These are phyloP conservation scores for Zaprionus obscuricornis DNA, from an alignment of 2,888 invertebrate genomes.

Conservation along the genomic window DNA sequence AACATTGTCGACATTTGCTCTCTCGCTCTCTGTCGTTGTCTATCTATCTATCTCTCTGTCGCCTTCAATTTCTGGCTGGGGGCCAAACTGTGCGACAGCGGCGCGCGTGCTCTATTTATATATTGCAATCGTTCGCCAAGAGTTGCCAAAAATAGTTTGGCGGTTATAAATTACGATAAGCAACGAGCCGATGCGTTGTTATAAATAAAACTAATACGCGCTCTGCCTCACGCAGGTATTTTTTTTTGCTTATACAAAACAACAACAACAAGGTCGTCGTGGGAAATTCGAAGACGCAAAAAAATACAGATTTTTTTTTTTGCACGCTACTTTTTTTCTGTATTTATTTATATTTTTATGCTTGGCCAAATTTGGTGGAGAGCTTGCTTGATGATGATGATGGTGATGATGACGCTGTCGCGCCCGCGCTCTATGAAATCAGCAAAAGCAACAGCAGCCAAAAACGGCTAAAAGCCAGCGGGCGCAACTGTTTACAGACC, in stretches of 20 bases:
- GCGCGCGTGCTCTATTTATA: slow-evolving; percentile 81
- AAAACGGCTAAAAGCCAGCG: slow-evolving; percentile 48
- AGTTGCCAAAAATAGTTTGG: slow-evolving; percentile 73
- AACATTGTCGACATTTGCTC: slow-evolving; percentile 39
- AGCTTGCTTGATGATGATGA: slow-evolving; percentile 1
- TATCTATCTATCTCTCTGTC: slow-evolving; percentile 18
- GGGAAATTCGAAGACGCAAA: slow-evolving; percentile 71
- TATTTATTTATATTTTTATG: slow-evolving; percentile 14
- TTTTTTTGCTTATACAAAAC: slow-evolving; percentile 10
- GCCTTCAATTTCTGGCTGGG: slow-evolving; percentile 71
- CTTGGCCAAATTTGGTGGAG: slow-evolving; percentile 60
- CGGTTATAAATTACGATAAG: slow-evolving; percentile 74
- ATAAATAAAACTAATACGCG: slow-evolving; percentile 65
- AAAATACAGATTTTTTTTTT: slow-evolving; percentile 30
- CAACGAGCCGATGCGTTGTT: slow-evolving; percentile 59
- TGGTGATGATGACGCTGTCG: background rate
- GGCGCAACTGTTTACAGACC: too few relatives aligned
- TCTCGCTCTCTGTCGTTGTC: background rate
- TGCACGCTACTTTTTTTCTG: slow-evolving; percentile 25
- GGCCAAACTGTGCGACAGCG: slow-evolving; percentile 73
- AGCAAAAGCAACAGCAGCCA: slow-evolving; percentile 37
- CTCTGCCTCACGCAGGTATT: slow-evolving; percentile 55
- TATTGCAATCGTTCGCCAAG: slow-evolving; percentile 40
- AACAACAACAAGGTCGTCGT: slow-evolving; percentile 70
- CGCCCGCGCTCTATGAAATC: slow-evolving; percentile 64